phyloP scores from a whole-genome alignment of 2,797 vertebrate genomes.

The Atherinosoma microstoma region DNA sequence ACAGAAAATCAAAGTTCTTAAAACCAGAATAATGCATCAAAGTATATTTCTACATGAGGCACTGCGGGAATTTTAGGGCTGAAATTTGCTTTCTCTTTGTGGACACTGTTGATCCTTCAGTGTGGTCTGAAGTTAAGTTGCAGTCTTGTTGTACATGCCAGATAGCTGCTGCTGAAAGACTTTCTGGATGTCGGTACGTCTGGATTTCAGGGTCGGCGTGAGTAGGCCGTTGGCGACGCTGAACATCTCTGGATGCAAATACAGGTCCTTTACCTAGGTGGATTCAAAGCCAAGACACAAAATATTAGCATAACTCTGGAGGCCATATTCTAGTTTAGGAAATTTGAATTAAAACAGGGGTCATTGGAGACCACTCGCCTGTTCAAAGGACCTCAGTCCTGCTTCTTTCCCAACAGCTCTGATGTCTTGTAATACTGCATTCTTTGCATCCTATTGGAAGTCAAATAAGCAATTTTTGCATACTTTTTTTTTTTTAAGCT shows the following conservation, averaged over 20 bases:
- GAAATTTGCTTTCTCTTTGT: conserved; percentile 7
- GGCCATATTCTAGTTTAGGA: neutral
- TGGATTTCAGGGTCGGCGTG: conserved; percentile 85
- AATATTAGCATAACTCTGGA: neutral
- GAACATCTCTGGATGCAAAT: conserved; percentile 83
- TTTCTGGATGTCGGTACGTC: conserved; percentile 78
- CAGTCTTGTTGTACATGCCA: conserved; percentile 81
- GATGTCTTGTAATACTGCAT: conserved; percentile 83
- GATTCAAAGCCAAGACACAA: neutral
- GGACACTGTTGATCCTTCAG: conserved; percentile 5
- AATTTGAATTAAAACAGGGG: neutral
- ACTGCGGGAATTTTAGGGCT: conserved; percentile 27
- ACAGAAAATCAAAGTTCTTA: conserved; percentile 33
- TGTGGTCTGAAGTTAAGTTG: conserved; percentile 48
- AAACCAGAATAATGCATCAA: conserved; percentile 31
- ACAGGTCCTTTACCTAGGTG: conserved; percentile 81
- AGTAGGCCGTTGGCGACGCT: conserved; percentile 85
- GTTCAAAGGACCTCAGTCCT: conserved; percentile 86
- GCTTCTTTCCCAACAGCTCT: conserved; percentile 78
- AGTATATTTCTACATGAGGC: conserved; percentile 44
- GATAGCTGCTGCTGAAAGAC: conserved; percentile 82
- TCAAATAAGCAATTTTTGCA: neutral
- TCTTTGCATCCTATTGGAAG: conserved; percentile 79
- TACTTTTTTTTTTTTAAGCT: neutral
- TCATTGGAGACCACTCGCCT: conserved; percentile 64